phyloP scores from a whole-genome alignment of 2,797 vertebrate genomes.

The Martes flavigula region DNA sequence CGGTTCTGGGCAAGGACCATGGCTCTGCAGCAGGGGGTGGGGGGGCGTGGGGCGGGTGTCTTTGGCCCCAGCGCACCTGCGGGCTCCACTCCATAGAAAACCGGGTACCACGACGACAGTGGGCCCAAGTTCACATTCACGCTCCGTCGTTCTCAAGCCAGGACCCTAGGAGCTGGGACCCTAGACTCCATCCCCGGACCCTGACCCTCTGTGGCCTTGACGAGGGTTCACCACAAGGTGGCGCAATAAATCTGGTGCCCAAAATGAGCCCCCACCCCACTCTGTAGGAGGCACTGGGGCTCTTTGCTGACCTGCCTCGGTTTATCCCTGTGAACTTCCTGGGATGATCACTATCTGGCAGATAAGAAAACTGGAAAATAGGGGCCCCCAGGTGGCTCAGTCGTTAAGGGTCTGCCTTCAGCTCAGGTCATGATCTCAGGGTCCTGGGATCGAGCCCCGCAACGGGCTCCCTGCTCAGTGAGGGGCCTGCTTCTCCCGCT shows the following conservation, averaged over 20 bases:
- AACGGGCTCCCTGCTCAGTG: too few relatives aligned
- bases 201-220: fast-evolving
- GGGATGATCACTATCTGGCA: not conserved
- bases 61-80: not conserved
- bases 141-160: not conserved
- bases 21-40: not conserved
- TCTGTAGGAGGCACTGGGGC: not conserved
- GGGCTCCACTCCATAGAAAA: not conserved
- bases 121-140: not conserved
- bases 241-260: too few relatives aligned
- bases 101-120: not conserved
- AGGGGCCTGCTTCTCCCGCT: too few relatives aligned
- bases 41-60: too few relatives aligned
- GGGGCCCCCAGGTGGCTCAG: too few relatives aligned
- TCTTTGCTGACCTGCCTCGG: not conserved
- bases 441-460: too few relatives aligned
- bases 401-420: too few relatives aligned
- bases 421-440: too few relatives aligned
- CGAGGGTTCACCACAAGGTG: not conserved
- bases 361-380: not conserved
- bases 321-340: not conserved
- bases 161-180: not conserved
- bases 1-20: not conserved
- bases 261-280: too few relatives aligned
- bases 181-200: not conserved